phyloP scores from a whole-genome alignment of 2,113 vertebrate genomes.

The Pseudopipra pipra region DNA sequence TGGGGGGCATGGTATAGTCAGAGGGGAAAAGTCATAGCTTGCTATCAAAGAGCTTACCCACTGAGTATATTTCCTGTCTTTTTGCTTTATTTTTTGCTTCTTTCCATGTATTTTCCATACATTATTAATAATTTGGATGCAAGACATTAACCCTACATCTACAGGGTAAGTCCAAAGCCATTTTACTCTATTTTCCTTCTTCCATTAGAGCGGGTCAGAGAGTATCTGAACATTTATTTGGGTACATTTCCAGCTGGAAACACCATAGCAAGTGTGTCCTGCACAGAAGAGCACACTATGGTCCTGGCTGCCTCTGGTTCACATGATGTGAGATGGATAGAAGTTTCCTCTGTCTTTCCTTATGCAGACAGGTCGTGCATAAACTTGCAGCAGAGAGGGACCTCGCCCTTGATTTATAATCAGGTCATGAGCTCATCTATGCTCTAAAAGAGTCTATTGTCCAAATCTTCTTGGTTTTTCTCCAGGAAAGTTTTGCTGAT shows the following conservation, averaged over 20 bases:
- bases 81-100: not conserved
- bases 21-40: not conserved
- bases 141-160: not conserved
- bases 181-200: not conserved
- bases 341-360: not conserved
- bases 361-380: not conserved
- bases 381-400: slow-evolving; percentile 23
- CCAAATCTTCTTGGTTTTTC: not conserved
- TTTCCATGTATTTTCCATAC: not conserved
- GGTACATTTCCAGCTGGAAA: not conserved
- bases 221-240: not conserved
- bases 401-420: slow-evolving; percentile 38
- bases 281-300: not conserved
- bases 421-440: slow-evolving; percentile 36
- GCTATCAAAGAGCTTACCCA: not conserved
- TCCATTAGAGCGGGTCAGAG: not conserved
- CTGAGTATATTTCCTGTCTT: not conserved
- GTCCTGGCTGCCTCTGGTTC: not conserved
- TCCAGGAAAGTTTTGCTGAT: not conserved
- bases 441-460: slow-evolving; percentile 35
- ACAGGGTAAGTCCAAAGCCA: not conserved
- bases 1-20: not conserved
- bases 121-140: not conserved
- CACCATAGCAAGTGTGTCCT: not conserved
- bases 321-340: not conserved